Percentiles rank a stretch among this genome's conserved stretches.
phyloP scores from a whole-genome alignment of 2,888 invertebrate genomes.

The Glaucopsyche alexis region DNA sequence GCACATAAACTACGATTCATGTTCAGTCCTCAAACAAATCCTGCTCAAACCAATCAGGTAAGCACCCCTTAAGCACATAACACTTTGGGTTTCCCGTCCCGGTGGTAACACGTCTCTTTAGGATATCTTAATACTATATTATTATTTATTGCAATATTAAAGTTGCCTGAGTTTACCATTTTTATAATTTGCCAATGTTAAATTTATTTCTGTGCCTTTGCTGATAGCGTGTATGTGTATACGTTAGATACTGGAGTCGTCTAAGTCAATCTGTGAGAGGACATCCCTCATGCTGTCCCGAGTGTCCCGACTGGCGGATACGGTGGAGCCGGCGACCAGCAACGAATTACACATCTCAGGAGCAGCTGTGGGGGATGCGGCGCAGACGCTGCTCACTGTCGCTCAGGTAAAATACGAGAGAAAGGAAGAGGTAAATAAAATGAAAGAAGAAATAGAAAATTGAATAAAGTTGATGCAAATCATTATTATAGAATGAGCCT shows the following conservation, averaged over 20 bases:
- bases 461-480: no score
- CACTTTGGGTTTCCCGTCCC: background rate
- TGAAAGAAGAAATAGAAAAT: no score
- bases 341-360: slow-evolving; percentile 36
- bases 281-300: slow-evolving; percentile 43
- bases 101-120: no score
- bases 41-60: slow-evolving; percentile 43
- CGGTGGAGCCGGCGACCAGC: slow-evolving; percentile 30
- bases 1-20: slow-evolving; percentile 40
- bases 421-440: background rate
- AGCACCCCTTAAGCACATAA: slow-evolving; percentile 9
- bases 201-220: background rate
- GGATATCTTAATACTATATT: no score
- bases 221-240: no score
- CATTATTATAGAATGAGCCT: no score
- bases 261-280: slow-evolving; percentile 41
- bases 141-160: no score
- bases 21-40: slow-evolving; percentile 37
- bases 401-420: slow-evolving; percentile 43
- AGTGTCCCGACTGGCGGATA: slow-evolving; percentile 43
- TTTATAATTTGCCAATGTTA: background rate
- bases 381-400: slow-evolving; percentile 42
- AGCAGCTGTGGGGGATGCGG: slow-evolving; percentile 42
- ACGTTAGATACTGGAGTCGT: slow-evolving; percentile 41
- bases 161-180: no score